Base-by-base conservation (phyloP, 2,113 vertebrate species). In the Tetrax tetrax region DNA sequence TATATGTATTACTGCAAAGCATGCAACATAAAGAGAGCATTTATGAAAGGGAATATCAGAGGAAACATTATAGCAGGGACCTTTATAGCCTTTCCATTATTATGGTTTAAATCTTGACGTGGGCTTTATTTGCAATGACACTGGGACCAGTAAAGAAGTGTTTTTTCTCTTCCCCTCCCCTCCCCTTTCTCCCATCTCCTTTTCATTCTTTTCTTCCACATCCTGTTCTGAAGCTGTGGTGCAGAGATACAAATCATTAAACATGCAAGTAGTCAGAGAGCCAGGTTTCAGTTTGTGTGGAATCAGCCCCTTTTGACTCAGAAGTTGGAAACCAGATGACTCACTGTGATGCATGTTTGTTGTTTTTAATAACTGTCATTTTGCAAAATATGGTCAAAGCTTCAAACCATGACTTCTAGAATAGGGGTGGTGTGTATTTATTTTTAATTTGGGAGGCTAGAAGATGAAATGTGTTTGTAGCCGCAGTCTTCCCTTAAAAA, bases 11-110 rank as follows among this genome's bases (percentile, higher is more conserved):
- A 85, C 70, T 95, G 97, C 95, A 91, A 97, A 61, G 45, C 56
- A 87, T 71, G 96, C 96, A 94, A 72, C 96, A 93, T 97, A 95
- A 97, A 97, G 97, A 90, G 90, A 94, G 94, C 97, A 38, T 97
- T 98, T 97, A 98, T 98, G 97, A 97, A 98, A 96, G 96, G 95
- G 96, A 97, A 87, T 97, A 95, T 96, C 97, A 96, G 96, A 98
- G 97, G 97, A 97, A 97, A 96, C 98, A 96, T 98, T 98, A 97
- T 38, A 96, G 91, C 97, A 65, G 91, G 89, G 96, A 97, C 98
- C 98, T 98, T 97, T 98, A 97, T 95, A 98, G 97, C 97, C 97
- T 97, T 97, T 97, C 97, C 95, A 97, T 98, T 97, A 97, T 98
- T 98, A 97, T 97, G 97, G 97, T 92, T 98, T 98, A 97, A 98